A percentile compares a stretch with the other conserved stretches of the same genome.
Evolutionary conservation across 2,113 vertebrate genomes (phyloP).

Genomic region (Sitta europaea): DNA sequence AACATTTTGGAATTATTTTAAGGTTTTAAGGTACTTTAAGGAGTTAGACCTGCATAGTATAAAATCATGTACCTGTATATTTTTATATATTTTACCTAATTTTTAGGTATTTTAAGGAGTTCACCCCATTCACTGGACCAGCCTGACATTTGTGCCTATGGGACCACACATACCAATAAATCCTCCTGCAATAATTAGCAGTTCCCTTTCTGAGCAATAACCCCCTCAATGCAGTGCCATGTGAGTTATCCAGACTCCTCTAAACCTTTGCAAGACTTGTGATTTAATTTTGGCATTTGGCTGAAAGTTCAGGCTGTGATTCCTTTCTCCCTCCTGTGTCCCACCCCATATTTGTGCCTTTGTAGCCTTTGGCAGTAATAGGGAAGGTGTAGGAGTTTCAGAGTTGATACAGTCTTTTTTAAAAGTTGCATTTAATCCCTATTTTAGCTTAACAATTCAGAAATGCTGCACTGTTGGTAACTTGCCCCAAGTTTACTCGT

Average conservation of each 20-base stretch:
- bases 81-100: accelerated
- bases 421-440: not conserved
- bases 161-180: not conserved
- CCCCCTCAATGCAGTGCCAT: not conserved
- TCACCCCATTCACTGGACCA: not conserved
- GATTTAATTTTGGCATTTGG: not conserved
- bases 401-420: not conserved
- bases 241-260: not conserved
- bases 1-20: not conserved
- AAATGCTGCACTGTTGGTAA: accelerated
- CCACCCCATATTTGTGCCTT: not conserved
- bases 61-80: accelerated
- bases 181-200: accelerated
- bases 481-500: not conserved
- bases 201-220: not conserved
- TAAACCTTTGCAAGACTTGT: not conserved
- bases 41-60: not conserved
- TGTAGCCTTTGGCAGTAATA: not conserved
- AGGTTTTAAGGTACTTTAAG: not conserved
- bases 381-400: not conserved
- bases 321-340: not conserved
- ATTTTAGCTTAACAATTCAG: not conserved
- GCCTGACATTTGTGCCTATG: not conserved
- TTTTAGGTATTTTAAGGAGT: not conserved
- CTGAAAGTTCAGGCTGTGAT: not conserved